phyloP scores from a whole-genome alignment of 1,140 invertebrate species.

The Chrysoperla carnea region DNA sequence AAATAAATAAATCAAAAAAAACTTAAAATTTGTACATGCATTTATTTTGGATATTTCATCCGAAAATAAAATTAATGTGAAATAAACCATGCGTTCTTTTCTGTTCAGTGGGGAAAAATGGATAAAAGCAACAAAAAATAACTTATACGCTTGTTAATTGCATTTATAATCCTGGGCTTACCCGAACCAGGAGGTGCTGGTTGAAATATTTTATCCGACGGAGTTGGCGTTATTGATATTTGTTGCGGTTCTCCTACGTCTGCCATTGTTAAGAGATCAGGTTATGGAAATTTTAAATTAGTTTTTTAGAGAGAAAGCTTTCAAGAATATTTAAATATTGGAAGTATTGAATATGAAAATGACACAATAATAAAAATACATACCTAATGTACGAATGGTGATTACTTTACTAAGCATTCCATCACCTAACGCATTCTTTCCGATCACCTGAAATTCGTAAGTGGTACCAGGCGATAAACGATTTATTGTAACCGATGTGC shows the following conservation, averaged over 20 bases:
- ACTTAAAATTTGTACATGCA: constrained; percentile 3
- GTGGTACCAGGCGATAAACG: constrained; percentile 72
- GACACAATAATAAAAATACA: constrained; percentile 16
- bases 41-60: no score
- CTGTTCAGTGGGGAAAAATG: constrained; percentile 2
- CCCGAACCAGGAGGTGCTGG: constrained; percentile 41
- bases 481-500: constrained; percentile 80
- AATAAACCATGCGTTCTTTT: no score
- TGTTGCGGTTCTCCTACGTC: constrained; percentile 35
- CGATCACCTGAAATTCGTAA: constrained; percentile 93
- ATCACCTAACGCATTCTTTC: constrained; percentile 83
- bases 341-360: background rate
- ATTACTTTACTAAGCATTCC: constrained; percentile 90
- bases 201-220: constrained; percentile 31
- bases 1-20: constrained; percentile 24
- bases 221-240: constrained; percentile 19
- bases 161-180: constrained; percentile 20
- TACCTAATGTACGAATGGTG: constrained; percentile 79
- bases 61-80: no score
- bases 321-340: background rate
- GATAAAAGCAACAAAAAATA: constrained; percentile 2
- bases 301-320: constrained; percentile 2
- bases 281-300: constrained; percentile 1
- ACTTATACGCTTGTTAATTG: constrained; percentile 1
- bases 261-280: constrained; percentile 11